Base-by-base conservation (phyloP, 2,797 vertebrate genomes). In the Sardinella longiceps region DNA sequence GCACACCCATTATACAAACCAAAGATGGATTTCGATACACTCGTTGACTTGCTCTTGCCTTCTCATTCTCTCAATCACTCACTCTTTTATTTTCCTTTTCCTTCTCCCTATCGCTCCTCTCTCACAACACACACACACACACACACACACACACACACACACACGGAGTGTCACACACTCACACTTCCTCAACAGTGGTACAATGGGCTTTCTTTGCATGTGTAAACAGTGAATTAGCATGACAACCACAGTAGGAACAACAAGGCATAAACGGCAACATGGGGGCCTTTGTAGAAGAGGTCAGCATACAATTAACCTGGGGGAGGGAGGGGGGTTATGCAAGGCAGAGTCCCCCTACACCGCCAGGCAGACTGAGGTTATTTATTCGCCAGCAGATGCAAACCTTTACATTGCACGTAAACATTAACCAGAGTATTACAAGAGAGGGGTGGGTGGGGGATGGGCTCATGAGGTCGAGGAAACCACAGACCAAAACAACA, bases 141-240 rank as follows among this genome's bases (percentile, higher is more conserved):
- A 43, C 51, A 43, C 74, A 53, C 51, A 23, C 30, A 74, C 46
- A 15, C 66, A 18, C 63, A 81, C 83, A 87, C 25, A 82, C 83
- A 84, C 39, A 15, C 70, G 77, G 28, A 51, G 81, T 83, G 45
- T 28, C 82, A 81, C 80, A 77, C 81, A 85, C 84, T 56, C 81
- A 84, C 82, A 89, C 60, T 81, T 84, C 82, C 82, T 89, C 80
- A 81, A 20, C 45, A 56, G 60, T 83, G 39, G 81, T 74, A 90
- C 87, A 90, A 88, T 84, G 56, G 25, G 58, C 83, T 82, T 84
- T 86, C 85, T 86, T 89, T 85, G 70, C 85, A 87, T 86, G 86
- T 90, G 88, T 89, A 89, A 90, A 89, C 87, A 77, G 56, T 2
- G 81, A 80, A 90, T 89, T 91, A 87, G 85, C 88, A 90, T 89